Base-by-base conservation (phyloP, 2,888 invertebrate genomes). In the Drosophila putrida region DNA sequence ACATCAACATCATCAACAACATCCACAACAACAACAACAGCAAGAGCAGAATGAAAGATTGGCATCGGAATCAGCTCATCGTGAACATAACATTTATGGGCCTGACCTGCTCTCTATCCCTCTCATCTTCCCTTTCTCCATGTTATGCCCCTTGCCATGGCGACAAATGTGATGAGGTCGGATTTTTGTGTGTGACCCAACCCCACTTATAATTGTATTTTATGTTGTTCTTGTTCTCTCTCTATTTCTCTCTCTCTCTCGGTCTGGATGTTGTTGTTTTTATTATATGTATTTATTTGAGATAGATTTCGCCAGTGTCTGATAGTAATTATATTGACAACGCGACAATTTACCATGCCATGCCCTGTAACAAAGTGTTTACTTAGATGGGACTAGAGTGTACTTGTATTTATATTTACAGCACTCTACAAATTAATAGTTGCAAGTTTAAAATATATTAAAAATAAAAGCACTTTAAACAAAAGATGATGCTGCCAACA, bases 261-360 rank as follows among this genome's bases (percentile, higher is more conserved):
- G 46, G 47, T 64, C 31, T 59, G 20, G 20, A 20, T 15, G 50
- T 53, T n/a, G 50, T 43, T 66, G 51, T 9, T 46, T 4, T 35
- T 66, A 54, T 9, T 46, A 8, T 35, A 20, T 33, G 36, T 36
- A 36, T 35, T 46, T 36, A 36, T 35, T 36, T 55, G 60, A 33
- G 54, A 67, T 80, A 55, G 77, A 78, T 72, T 69, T 76, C 51
- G 68, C n/a, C 63, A 73, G 63, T 66, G 63, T 65, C 72, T 70
- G 72, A 78, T 80, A 78, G 81, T 85, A 83, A 83, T 88, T 88
- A 88, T 74, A 83, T 68, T 72, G 80, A 75, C 81, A 85, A 71
- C 65, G 55, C 60, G 70, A 53, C 78, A 72, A 84, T 82, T 82
- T 84, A 72, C 73, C 27, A 75, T 75, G 71, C 68, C 72, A 71